phyloP scores from a whole-genome alignment of 2,888 invertebrate species.

The Rambutsinella grinnellia region DNA sequence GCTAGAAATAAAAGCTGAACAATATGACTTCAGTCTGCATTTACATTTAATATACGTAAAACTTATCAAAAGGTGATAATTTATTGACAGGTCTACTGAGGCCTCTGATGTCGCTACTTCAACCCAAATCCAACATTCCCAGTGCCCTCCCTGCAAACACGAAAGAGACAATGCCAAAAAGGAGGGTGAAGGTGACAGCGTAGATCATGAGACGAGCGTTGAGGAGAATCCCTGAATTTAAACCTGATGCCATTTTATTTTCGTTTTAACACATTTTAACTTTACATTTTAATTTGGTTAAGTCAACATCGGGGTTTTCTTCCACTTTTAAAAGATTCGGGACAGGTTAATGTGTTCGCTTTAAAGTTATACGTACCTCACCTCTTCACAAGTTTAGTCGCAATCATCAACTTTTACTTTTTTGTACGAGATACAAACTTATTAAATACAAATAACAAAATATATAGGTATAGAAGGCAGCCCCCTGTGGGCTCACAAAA shows the following conservation, averaged over 20 bases:
- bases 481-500: no score
- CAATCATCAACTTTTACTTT: background rate
- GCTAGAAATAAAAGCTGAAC: background rate
- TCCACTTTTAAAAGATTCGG: background rate
- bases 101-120: background rate
- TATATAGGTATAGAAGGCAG: no score
- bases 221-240: background rate
- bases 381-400: background rate
- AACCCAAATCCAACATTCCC: conserved; percentile 5
- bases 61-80: background rate
- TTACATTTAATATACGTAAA: background rate
- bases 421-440: background rate
- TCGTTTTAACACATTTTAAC: background rate
- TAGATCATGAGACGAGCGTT: background rate
- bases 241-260: background rate
- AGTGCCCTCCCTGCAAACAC: conserved; percentile 1
- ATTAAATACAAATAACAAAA: background rate
- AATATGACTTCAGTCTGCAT: background rate
- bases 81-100: background rate
- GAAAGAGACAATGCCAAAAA: no score
- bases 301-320: no score
- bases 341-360: background rate
- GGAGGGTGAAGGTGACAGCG: background rate
- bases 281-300: no score
- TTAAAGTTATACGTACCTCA: background rate